These are phyloP conservation scores for Onychomys arenicola DNA, from an alignment of 2,797 vertebrate species.

Conservation along the genomic window DNA sequence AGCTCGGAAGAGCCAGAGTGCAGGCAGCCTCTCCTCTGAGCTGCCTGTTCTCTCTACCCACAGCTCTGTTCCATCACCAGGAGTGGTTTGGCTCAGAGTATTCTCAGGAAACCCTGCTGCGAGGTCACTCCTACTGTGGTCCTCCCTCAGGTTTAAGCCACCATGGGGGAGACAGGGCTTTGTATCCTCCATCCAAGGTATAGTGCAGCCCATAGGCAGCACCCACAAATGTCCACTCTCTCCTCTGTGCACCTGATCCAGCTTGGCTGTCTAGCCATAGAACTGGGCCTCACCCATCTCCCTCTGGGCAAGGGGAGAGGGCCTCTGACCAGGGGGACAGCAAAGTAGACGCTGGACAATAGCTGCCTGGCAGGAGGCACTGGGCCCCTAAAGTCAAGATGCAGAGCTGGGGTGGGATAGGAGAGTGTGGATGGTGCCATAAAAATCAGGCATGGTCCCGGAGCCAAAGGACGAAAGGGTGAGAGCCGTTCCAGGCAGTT, in stretches of 20 bases:
- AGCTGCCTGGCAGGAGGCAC: neutral
- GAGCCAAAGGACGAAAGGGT: conserved; percentile 58
- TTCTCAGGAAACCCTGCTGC: neutral
- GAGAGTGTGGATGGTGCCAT: neutral
- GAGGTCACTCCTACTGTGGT: rapidly evolving
- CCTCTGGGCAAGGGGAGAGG: neutral
- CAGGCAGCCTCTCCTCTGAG: neutral
- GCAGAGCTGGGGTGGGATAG: neutral
- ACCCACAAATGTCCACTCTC: neutral
- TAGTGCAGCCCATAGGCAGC: neutral
- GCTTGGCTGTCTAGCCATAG: neutral
- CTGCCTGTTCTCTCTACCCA: neutral
- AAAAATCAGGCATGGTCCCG: neutral
- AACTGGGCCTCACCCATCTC: neutral
- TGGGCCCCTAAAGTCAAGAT: neutral
- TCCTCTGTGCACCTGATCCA: neutral
- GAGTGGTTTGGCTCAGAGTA: rapidly evolving
- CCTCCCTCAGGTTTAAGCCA: neutral
- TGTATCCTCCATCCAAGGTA: neutral
- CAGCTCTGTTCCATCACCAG: rapidly evolving
- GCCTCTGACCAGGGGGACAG: neutral
- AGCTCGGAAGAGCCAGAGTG: neutral
- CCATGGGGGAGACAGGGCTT: rapidly evolving
- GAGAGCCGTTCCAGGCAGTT: conserved; percentile 69
- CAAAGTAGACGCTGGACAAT: neutral